A percentile compares a stretch with the other conserved stretches of the same genome.
These are phyloP conservation scores for Nematopogon swammerdamellus DNA, from an alignment of 2,888 invertebrate genomes.

Conservation along the genomic window DNA sequence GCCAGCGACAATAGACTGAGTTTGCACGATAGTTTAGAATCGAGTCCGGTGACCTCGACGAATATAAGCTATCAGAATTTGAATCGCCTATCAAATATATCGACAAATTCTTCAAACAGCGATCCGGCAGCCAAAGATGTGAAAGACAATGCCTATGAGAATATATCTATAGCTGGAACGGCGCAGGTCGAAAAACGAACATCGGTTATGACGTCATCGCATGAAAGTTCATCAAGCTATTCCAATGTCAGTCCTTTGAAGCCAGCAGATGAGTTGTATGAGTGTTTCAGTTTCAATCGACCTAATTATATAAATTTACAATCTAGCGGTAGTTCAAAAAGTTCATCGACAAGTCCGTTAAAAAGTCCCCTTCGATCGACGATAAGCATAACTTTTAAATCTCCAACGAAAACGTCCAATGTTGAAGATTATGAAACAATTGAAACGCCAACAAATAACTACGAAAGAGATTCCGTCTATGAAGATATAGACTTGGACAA, in stretches of 20 bases:
- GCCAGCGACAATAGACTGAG: conserved; percentile 11
- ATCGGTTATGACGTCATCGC: conserved; percentile 41
- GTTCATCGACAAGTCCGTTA: conserved; percentile 37
- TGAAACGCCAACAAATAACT: conserved; percentile 31
- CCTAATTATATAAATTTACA: conserved; percentile 47
- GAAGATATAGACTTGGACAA: conserved; percentile 55
- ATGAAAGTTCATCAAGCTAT: conserved; percentile 43
- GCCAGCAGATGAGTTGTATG: conserved; percentile 32
- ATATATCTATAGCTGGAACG: conserved; percentile 11
- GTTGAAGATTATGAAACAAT: conserved; percentile 45
- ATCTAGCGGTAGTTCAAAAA: conserved; percentile 41
- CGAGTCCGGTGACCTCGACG: conserved; percentile 33
- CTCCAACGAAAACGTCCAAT: conserved; percentile 50
- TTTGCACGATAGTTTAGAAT: conserved; percentile 29
- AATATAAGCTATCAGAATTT: conserved; percentile 50
- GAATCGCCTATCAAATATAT: conserved; percentile 43
- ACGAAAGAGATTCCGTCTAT: conserved; percentile 52
- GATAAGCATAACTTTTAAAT: conserved; percentile 69
- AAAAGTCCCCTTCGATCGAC: conserved; percentile 65
- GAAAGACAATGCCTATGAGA: conserved; percentile 2
- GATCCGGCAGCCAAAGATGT: conserved; percentile 23
- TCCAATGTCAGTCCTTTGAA: conserved; percentile 34
- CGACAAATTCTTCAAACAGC: conserved; percentile 33
- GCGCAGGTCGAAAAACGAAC: conserved; percentile 19
- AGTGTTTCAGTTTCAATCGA: conserved; percentile 34